These are phyloP conservation scores for Pentamera pediparva DNA, from an alignment of 53 echinoderm and acorn worm genomes.

Conservation along the genomic window DNA sequence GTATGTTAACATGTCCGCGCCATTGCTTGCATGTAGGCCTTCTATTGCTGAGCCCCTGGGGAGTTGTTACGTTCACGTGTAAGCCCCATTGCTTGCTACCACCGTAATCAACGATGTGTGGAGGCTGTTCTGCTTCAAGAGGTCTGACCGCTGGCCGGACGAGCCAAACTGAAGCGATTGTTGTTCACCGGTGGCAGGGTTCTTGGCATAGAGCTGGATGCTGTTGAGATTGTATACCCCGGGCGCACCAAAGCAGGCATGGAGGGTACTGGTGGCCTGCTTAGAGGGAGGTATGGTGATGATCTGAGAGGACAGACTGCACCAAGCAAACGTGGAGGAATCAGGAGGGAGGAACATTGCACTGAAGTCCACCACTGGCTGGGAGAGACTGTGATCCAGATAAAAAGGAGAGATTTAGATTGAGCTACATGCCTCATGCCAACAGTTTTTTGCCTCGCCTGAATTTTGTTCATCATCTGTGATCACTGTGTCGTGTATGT, in stretches of 20 bases:
- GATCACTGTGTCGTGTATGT: too few species aligned
- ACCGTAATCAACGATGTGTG: slow-evolving; percentile 59
- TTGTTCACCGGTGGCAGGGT: background rate
- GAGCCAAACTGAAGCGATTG: slow-evolving; percentile 7
- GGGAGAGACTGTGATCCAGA: slow-evolving; percentile 9
- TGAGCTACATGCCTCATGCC: too few species aligned
- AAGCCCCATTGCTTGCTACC: slow-evolving; percentile 17
- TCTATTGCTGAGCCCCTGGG: too few species aligned
- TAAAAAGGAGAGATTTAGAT: background rate
- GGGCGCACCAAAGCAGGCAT: slow-evolving; percentile 72
- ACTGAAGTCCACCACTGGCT: slow-evolving; percentile 16
- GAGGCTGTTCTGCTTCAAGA: slow-evolving; percentile 42
- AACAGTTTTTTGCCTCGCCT: too few species aligned
- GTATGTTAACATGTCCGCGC: too few species aligned
- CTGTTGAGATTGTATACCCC: slow-evolving; percentile 89
- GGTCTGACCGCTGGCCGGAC: slow-evolving; percentile 10
- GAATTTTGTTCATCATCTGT: background rate
- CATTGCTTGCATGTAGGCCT: too few species aligned
- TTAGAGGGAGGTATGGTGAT: slow-evolving; percentile 51
- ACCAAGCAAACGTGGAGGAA: slow-evolving; percentile 35
- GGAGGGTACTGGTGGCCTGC: slow-evolving; percentile 49
- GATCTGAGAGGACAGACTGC: slow-evolving; percentile 38
- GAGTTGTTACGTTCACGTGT: slow-evolving; percentile 28
- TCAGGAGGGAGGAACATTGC: slow-evolving; percentile 37
- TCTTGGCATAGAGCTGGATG: slow-evolving; percentile 53